Conservation (phyloP, 1,140 invertebrate genomes). For the Macrosteles quadrilineatus region DNA sequence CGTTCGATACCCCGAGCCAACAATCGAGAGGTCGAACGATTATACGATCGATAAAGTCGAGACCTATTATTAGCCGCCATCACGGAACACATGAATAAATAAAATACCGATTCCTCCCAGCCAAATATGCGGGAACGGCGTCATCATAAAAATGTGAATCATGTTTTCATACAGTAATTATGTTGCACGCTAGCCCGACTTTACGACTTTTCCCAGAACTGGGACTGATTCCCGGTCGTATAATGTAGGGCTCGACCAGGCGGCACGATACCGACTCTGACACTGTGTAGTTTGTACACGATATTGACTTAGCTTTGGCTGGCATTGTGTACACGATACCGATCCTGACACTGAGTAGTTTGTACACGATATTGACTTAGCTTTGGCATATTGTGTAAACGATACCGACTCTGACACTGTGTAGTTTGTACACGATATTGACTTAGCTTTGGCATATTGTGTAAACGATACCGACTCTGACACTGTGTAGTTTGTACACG, state of each 20-base stretch:
- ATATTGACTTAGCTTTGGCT: too few species aligned
- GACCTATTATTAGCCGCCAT: conserved; percentile 9
- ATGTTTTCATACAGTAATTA: conserved; percentile 21
- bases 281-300: too few species aligned
- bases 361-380: too few species aligned
- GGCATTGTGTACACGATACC: too few species aligned
- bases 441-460: too few species aligned
- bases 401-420: too few species aligned
- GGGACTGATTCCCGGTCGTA: not conserved
- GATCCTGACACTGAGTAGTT: too few species aligned
- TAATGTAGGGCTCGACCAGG: conserved; percentile 1
- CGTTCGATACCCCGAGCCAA: not conserved
- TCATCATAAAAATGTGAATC: conserved; percentile 24
- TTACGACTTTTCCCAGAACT: conserved; percentile 9
- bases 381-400: too few species aligned
- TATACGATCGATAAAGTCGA: not conserved
- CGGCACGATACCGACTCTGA: too few species aligned
- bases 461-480: too few species aligned
- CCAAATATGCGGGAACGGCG: conserved; percentile 2
- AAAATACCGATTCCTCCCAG: conserved; percentile 5
- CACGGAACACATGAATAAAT: conserved; percentile 11
- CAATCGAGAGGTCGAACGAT: conserved; percentile 1
- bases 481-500: too few species aligned
- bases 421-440: too few species aligned
- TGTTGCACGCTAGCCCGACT: conserved; percentile 6